Conservation (phyloP, 1,140 invertebrate genomes). For the Macrobrachium nipponense region DNA sequence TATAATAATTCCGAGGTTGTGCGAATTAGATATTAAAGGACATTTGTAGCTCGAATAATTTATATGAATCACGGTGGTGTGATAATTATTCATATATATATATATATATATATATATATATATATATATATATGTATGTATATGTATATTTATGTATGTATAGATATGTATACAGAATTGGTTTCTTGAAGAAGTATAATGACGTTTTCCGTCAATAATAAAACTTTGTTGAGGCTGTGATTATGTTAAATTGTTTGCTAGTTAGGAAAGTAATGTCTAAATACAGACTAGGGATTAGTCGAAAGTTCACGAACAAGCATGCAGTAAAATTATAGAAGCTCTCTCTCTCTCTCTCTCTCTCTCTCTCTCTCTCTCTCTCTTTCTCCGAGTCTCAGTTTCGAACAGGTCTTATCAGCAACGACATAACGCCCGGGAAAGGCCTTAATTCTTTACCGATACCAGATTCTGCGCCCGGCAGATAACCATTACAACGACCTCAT, state of each 20-base stretch:
- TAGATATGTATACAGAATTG: background rate
- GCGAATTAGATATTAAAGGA: too few species aligned
- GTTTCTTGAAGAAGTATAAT: too few species aligned
- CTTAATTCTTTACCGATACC: slow-evolving; percentile 60
- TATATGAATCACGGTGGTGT: too few species aligned
- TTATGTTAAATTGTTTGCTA: too few species aligned
- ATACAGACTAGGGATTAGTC: background rate
- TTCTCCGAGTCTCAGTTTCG: background rate
- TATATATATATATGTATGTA: background rate
- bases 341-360: background rate
- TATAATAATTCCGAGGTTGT: too few species aligned
- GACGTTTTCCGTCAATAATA: too few species aligned
- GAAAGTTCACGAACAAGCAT: background rate
- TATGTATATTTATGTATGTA: slow-evolving; percentile 18
- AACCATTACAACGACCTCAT: slow-evolving; percentile 57
- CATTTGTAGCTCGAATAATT: too few species aligned
- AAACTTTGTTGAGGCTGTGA: too few species aligned
- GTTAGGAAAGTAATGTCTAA: background rate
- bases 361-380: background rate
- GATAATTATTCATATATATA: too few species aligned
- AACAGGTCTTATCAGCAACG: background rate
- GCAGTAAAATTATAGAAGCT: background rate
- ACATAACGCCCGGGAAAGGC: background rate
- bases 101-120: too few species aligned
- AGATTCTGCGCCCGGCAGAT: slow-evolving; percentile 55